A percentile compares a stretch with the other conserved stretches of the same genome.
Conservation (phyloP, 2,888 invertebrate genomes). For the Odontocolon sp. region DNA sequence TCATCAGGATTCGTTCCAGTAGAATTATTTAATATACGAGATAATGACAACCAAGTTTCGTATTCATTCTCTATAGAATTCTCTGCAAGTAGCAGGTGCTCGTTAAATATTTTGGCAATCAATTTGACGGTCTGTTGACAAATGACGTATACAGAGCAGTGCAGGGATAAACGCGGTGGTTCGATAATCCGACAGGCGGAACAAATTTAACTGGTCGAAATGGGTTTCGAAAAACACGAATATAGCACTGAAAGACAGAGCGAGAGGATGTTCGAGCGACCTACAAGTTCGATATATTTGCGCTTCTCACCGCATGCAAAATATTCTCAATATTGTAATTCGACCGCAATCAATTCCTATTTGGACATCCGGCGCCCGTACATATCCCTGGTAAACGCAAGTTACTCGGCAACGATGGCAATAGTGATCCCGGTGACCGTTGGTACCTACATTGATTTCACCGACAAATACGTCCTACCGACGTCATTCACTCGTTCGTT, state of each 20-base stretch:
- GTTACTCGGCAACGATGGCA: not conserved
- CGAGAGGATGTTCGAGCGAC: no score
- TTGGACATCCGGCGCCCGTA: constrained; percentile 26
- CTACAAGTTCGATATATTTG: not conserved
- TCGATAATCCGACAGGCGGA: not conserved
- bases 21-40: constrained; percentile 5
- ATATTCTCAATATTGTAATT: constrained; percentile 39
- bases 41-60: no score
- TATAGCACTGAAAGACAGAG: no score
- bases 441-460: constrained; percentile 37
- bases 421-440: not conserved
- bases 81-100: no score
- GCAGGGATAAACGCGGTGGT: no score
- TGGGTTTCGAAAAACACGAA: not conserved
- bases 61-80: no score
- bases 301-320: not conserved
- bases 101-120: no score
- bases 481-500: no score
- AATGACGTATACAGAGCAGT: no score
- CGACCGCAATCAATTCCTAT: constrained; percentile 42
- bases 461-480: no score
- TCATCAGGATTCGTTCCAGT: constrained; percentile 1
- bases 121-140: no score
- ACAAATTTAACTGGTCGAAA: not conserved
- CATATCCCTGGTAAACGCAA: constrained; percentile 30